Evolutionary conservation across 2,797 vertebrate species (phyloP), one percentile per base, ranked within the genome.

Genomic region (Tapirus indicus): DNA sequence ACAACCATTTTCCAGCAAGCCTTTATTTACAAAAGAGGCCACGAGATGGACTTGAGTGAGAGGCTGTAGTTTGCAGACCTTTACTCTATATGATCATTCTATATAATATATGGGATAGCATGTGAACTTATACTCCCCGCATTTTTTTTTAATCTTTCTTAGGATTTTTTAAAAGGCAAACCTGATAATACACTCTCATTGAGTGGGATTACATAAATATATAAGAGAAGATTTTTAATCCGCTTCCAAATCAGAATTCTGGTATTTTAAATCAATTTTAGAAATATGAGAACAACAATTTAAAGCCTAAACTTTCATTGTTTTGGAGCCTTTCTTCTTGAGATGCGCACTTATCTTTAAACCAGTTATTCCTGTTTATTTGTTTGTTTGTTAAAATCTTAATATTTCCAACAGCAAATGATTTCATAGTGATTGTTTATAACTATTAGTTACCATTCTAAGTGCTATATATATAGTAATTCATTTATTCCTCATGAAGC

Each of bases 11-110:
- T 72, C 6, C 10, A 23, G 17, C 25, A 79, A 88, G 75, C 41
- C 3, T 17, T 54, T 13, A 49, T 47, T 58, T 88, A n/a, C 11
- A 56, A 84, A 78, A 41, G 18, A 35, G 12, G 23, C n/a, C 38
- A 3, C 49, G 23, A 35, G 2, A 71, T 94, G 13, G 23, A 41
- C 62, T 68, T 93, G 20, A 1, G 6, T 7, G 0, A 78, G 32
- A 2, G 32, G 1, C 2, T 6, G 18, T 27, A 23, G 4, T 72
- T 77, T 35, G 11, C 13, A 23, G 5, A 56, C 0, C 3, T 2
- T 21, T 60, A 13, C 38, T 66, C n/a, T 71, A 44, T 21, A 25
- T 32, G 58, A 27, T n/a, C 17, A n/a, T 32, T 52, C 54, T 88
- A 5, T 14, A 38, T 82, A 79, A 29, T 79, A 5, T 52, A n/a